phyloP scores from a whole-genome alignment of 1,140 invertebrate genomes.

The Bombus confusus region DNA sequence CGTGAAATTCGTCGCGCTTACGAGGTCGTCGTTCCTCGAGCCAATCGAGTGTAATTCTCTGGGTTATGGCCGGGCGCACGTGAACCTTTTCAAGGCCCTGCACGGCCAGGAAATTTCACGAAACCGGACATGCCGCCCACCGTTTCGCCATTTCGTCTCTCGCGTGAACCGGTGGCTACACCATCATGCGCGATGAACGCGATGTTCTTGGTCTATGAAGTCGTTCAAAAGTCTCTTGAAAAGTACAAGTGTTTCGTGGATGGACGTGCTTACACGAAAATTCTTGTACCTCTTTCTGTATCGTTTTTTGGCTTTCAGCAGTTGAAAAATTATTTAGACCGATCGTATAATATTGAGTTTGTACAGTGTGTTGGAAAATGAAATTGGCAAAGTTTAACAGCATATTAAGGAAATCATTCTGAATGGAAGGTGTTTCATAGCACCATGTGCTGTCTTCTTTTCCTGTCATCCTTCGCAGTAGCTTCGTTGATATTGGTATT shows the following conservation, averaged over 20 bases:
- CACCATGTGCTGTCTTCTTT: too few species aligned
- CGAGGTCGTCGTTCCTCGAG: background rate
- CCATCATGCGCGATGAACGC: background rate
- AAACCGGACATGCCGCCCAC: background rate
- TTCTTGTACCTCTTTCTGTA: background rate
- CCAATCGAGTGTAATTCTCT: conserved; percentile 2
- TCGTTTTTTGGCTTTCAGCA: background rate
- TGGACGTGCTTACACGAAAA: too few species aligned
- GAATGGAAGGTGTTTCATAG: background rate
- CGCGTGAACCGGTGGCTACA: background rate
- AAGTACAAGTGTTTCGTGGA: background rate
- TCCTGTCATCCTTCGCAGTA: background rate
- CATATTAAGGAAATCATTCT: background rate
- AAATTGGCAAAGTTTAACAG: background rate
- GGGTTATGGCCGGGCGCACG: background rate
- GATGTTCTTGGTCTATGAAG: background rate
- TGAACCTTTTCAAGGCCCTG: background rate
- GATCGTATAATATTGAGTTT: background rate
- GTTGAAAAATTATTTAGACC: background rate
- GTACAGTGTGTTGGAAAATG: background rate
- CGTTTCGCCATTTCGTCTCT: background rate
- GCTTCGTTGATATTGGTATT: background rate
- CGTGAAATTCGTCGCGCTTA: background rate
- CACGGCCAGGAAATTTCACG: background rate
- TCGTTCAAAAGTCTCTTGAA: background rate